Conservation (phyloP, 64 coral and sea anemone genomes). For the Stichodactyla mertensii region DNA sequence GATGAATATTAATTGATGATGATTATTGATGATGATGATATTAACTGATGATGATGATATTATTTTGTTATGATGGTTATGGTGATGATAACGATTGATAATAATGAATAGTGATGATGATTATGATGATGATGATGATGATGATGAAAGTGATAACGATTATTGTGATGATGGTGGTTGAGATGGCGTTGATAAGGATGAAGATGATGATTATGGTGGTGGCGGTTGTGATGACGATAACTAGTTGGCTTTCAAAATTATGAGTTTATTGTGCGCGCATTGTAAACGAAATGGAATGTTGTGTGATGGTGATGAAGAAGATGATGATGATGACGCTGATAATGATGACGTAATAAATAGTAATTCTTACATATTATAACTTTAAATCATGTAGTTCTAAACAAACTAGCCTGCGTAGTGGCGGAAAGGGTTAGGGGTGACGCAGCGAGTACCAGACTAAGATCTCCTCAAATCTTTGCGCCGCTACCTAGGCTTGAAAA, state of each 20-base stretch:
- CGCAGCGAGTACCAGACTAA: neutral
- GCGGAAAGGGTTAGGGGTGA: neutral
- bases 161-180: neutral
- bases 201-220: neutral
- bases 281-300: neutral
- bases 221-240: neutral
- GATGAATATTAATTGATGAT: neutral
- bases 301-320: conserved; percentile 3
- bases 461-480: too few species aligned
- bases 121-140: neutral
- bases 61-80: neutral
- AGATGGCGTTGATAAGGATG: neutral
- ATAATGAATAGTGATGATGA: neutral
- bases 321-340: conserved; percentile 4
- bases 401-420: neutral
- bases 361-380: neutral
- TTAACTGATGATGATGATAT: neutral
- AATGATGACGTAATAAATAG: neutral
- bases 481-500: too few species aligned
- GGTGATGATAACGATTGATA: neutral
- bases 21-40: neutral
- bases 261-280: too few species aligned
- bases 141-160: neutral
- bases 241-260: too few species aligned
- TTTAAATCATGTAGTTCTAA: neutral